Percentiles rank a stretch among this genome's conserved stretches.
Evolutionary conservation across 2,888 invertebrate genomes (phyloP).

Genomic region (Antitype chi): DNA sequence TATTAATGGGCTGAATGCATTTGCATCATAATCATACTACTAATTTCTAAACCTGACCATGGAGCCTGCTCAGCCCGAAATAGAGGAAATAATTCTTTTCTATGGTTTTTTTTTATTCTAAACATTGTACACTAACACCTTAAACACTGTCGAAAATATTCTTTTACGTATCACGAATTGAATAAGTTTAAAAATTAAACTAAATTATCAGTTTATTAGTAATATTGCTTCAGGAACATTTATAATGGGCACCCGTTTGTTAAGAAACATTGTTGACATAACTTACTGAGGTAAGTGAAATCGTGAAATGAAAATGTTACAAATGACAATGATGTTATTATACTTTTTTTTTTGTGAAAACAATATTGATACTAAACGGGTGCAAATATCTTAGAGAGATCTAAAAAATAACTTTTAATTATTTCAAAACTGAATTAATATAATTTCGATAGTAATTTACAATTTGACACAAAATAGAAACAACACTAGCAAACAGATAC

Average conservation of each 20-base stretch:
- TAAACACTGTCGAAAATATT: conserved; percentile 15
- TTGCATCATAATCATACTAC: background rate
- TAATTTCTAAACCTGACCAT: background rate
- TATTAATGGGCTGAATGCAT: background rate
- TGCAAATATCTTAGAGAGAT: conserved; percentile 64
- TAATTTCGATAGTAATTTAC: conserved; percentile 55
- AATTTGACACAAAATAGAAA: conserved; percentile 63
- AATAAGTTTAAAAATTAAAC: conserved; percentile 49
- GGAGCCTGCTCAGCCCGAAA: background rate
- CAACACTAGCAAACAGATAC: conserved; percentile 12
- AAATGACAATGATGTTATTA: conserved; percentile 36
- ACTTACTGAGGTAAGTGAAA: conserved; percentile 17
- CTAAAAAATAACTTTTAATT: conserved; percentile 56
- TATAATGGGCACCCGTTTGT: conserved; percentile 49
- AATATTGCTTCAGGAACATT: conserved; percentile 68
- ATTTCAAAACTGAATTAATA: conserved; percentile 53
- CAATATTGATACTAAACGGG: conserved; percentile 56
- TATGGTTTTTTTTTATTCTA: background rate
- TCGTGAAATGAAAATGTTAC: conserved; percentile 23
- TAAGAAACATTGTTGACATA: conserved; percentile 43
- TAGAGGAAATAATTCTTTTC: background rate
- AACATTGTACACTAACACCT: conserved; percentile 52
- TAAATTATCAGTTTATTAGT: conserved; percentile 54
- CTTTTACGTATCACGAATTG: conserved; percentile 59
- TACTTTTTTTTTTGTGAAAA: conserved; percentile 27